Evolutionary conservation across 2,888 invertebrate species (phyloP), one percentile per base, ranked within the genome.

Genomic region (Belgica antarctica): DNA sequence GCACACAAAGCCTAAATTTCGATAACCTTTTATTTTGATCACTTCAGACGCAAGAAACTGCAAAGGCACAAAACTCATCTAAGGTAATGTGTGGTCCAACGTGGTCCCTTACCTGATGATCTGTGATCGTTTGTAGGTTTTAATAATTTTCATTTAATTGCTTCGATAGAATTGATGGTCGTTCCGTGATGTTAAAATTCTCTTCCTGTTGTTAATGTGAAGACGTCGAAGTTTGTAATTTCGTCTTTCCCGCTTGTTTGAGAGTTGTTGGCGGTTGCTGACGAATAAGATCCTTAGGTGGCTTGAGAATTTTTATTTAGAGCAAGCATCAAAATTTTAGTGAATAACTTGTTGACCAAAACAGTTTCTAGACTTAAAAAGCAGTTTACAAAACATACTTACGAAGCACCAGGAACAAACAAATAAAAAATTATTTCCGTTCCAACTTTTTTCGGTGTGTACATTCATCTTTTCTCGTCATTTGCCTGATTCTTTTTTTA

Each of bases 41-140:
- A 41, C 41, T 41, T 41, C 3, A 15, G 15, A 41, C 10, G 41
- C 41, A 10, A 41, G 41, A 41, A 41, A 15, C 15, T 41, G 41
- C n/a, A 27, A 62, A 36, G 25, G 15, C 15, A 8, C 24, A 41
- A 17, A 41, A 62, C 24, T 22, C 36, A 27, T n/a, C 41, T 17
- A 63, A 34, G 24, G 36, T 8, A 17, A 34, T 63, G 63, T 63
- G 63, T 34, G 63, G 63, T 63, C 63, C 31, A 22, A 15, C 28
- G 2, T 62, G 24, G 59, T 22, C 28, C 17, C 15, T 41, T 63
- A 41, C 63, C 41, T 41, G 41, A 10, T 15, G 41, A 15, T 41
- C 41, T 63, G 22, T 36, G 25, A 63, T 63, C 63, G 63, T 63
- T 63, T 63, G 63, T 63, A 63, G 63, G 41, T 63, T 63, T 63